Conservation (phyloP, 2,888 invertebrate genomes). For the Cosmia trapezina region DNA sequence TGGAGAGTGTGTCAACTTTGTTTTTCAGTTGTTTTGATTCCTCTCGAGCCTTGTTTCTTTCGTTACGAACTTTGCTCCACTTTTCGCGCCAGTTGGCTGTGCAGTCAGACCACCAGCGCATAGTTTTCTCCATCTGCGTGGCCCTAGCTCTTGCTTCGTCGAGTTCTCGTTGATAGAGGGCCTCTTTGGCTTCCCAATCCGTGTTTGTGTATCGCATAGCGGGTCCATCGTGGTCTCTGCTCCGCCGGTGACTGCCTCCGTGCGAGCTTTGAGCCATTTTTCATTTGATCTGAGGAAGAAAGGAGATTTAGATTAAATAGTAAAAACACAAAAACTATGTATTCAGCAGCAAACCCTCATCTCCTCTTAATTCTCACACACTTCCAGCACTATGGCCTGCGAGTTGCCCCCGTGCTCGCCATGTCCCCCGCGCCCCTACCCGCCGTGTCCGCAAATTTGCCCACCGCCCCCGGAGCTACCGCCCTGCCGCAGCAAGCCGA, state of each 20-base stretch:
- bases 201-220: conserved; percentile 92
- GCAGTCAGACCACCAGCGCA: conserved; percentile 99
- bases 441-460: conserved; percentile 74
- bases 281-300: conserved; percentile 53
- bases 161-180: conserved; percentile 93
- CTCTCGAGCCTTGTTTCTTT: conserved; percentile 97
- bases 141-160: conserved; percentile 98
- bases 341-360: background rate
- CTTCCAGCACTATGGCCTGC: conserved; percentile 67
- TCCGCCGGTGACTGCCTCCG: conserved; percentile 91
- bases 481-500: conserved; percentile 87
- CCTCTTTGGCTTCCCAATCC: conserved; percentile 95
- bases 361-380: background rate
- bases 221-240: conserved; percentile 91
- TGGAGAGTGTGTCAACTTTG: conserved; percentile 94
- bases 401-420: conserved; percentile 76
- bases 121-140: conserved; percentile 99
- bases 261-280: conserved; percentile 92
- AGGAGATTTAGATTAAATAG: background rate
- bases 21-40: conserved; percentile 95
- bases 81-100: conserved; percentile 99
- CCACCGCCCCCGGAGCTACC: conserved; percentile 76
- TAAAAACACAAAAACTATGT: background rate
- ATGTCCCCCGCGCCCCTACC: conserved; percentile 74
- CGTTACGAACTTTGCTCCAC: conserved; percentile 98